phyloP scores from a whole-genome alignment of 2,113 vertebrate genomes.

The Myotis brandtii region DNA sequence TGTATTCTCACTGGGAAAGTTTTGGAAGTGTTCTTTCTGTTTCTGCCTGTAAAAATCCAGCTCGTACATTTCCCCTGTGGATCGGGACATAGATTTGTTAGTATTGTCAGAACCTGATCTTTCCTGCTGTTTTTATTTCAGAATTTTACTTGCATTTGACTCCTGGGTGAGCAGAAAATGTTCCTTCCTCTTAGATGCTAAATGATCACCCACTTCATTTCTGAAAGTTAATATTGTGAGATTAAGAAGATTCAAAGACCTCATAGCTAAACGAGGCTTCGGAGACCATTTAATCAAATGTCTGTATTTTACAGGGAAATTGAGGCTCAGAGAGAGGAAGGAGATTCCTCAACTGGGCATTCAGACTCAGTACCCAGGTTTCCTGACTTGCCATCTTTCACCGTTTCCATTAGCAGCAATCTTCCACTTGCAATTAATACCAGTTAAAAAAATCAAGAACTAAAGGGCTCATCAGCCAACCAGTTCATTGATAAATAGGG shows the following conservation, averaged over 20 bases:
- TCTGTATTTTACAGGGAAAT: neutral
- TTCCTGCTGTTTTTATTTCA: constrained; percentile 52
- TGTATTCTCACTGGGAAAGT: constrained; percentile 54
- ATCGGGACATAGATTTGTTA: constrained; percentile 60
- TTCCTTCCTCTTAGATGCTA: neutral
- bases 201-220: neutral
- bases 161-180: constrained; percentile 16
- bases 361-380: neutral
- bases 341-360: neutral
- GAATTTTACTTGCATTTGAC: constrained; percentile 48
- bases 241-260: neutral
- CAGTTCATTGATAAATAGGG: neutral
- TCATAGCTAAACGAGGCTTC: neutral
- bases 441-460: neutral
- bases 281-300: neutral
- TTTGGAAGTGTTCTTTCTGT: constrained; percentile 66
- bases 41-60: constrained; percentile 54
- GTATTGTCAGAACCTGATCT: constrained; percentile 15
- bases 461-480: neutral
- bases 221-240: neutral
- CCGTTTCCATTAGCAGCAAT: neutral
- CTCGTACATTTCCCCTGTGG: constrained; percentile 23
- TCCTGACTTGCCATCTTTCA: neutral
- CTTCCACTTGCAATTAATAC: neutral
- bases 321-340: neutral